A percentile compares a stretch with the other conserved stretches of the same genome.
phyloP scores from a whole-genome alignment of 2,888 invertebrate genomes.

The Alentia gelatinosa region DNA sequence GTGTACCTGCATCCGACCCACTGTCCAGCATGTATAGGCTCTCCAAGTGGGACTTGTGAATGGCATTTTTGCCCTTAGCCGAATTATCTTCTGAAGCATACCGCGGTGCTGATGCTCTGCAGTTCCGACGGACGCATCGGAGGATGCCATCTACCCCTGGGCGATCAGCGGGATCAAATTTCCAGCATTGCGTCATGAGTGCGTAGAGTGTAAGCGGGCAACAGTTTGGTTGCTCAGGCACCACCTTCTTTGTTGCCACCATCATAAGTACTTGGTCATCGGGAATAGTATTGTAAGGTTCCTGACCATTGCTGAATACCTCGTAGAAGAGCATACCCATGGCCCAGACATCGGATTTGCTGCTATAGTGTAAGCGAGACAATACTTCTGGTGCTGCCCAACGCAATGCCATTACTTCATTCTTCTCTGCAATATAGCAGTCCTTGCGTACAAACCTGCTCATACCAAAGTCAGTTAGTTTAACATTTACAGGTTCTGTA shows the following conservation, averaged over 20 bases:
- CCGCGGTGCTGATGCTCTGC: not conserved
- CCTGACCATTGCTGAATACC: not conserved
- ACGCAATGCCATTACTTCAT: not conserved
- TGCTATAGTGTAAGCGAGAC: not conserved
- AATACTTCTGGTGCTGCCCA: not conserved
- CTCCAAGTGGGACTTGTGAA: not conserved
- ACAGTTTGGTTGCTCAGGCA: not conserved
- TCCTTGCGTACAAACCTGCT: not conserved
- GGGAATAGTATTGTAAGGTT: not conserved
- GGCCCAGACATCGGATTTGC: not conserved
- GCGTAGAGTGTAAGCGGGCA: not conserved
- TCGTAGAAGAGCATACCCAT: not conserved
- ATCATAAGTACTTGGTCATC: not conserved
- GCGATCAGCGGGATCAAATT: not conserved
- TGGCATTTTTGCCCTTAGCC: not conserved
- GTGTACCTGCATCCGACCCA: not conserved
- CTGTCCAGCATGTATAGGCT: constrained; percentile 7
- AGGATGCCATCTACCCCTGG: not conserved
- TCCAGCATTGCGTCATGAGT: not conserved
- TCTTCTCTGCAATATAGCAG: not conserved
- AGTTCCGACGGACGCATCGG: not conserved
- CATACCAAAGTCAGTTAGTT: not conserved
- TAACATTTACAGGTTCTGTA: not conserved
- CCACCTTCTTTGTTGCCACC: not conserved
- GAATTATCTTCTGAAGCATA: not conserved